These are phyloP conservation scores for Hiodon alosoides DNA, from an alignment of 2,113 vertebrate genomes.

Conservation along the genomic window DNA sequence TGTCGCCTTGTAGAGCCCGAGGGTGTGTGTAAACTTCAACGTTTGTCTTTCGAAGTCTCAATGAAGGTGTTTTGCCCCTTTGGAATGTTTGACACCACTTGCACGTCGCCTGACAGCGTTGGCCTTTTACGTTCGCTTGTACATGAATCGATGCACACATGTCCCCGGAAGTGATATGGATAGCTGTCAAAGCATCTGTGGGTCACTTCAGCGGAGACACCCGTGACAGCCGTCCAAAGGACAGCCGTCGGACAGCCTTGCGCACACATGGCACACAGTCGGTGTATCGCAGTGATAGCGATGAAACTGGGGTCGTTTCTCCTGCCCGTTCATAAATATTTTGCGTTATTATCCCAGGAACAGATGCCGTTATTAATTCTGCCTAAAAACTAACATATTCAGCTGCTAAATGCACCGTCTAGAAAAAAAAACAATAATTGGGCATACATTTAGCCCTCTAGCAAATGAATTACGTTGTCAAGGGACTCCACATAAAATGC, in stretches of 20 bases:
- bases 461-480: slow-evolving; percentile 19
- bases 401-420: slow-evolving; percentile 13
- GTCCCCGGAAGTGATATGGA: neutral
- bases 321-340: neutral
- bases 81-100: too few relatives aligned
- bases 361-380: slow-evolving; percentile 1
- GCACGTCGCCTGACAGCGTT: too few relatives aligned
- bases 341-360: neutral
- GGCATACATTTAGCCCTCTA: slow-evolving; percentile 12
- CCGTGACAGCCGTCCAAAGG: neutral
- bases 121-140: neutral
- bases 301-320: neutral
- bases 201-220: too few relatives aligned
- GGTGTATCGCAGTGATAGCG: too few relatives aligned
- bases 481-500: too few relatives aligned
- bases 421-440: slow-evolving; percentile 7
- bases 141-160: neutral
- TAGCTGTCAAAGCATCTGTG: too few relatives aligned
- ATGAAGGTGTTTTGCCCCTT: too few relatives aligned
- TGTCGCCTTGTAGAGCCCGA: too few relatives aligned
- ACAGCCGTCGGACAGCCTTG: neutral
- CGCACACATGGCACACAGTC: neutral
- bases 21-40: too few relatives aligned
- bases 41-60: too few relatives aligned
- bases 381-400: neutral